Conservation (phyloP, 2,888 invertebrate species). For the Morpho helenor region DNA sequence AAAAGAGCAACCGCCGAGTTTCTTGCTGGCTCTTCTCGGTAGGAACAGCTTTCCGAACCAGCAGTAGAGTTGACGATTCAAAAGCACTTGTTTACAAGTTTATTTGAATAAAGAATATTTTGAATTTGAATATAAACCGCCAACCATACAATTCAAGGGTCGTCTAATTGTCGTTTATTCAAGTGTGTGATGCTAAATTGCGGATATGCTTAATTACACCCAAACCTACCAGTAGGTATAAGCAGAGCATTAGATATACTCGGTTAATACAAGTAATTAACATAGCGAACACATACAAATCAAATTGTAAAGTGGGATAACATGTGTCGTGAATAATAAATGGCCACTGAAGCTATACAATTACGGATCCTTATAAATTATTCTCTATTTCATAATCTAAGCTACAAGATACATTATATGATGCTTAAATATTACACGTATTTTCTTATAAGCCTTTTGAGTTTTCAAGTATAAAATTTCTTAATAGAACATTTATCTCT, state of each 20-base stretch:
- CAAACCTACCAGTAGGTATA: slow-evolving; percentile 3
- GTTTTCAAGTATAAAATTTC: too few relatives aligned
- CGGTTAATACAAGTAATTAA: slow-evolving; percentile 23
- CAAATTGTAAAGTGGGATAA: slow-evolving; percentile 20
- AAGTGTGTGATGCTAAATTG: slow-evolving; percentile 16
- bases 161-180: slow-evolving; percentile 6
- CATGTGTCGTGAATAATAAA: slow-evolving; percentile 22
- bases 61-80: too few relatives aligned
- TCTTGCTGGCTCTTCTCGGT: too few relatives aligned
- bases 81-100: too few relatives aligned
- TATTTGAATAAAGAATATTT: too few relatives aligned
- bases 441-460: not conserved
- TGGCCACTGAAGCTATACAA: slow-evolving; percentile 7
- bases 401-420: not conserved
- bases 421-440: not conserved
- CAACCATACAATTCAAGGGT: slow-evolving; percentile 1
- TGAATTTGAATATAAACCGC: not conserved
- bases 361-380: slow-evolving; percentile 9
- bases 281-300: slow-evolving; percentile 20
- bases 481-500: too few relatives aligned
- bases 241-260: not conserved
- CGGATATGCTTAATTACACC: slow-evolving; percentile 14
- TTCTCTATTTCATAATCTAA: not conserved
- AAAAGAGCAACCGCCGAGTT: too few relatives aligned
- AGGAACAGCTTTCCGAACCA: too few relatives aligned